Conservation (phyloP, 2,888 invertebrate genomes). For the Hyppa rectilinea region DNA sequence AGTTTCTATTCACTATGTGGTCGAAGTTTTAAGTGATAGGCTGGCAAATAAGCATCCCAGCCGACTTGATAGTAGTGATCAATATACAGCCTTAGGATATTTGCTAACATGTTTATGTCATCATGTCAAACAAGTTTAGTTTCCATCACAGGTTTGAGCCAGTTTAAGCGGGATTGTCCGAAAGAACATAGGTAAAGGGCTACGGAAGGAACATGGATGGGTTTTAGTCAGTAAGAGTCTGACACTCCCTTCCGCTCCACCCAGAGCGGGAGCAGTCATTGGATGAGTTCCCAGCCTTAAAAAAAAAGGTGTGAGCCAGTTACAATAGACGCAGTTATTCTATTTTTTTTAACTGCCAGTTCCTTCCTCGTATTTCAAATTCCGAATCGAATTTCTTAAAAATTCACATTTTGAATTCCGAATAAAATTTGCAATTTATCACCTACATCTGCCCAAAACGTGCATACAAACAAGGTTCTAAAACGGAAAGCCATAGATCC, state of each 20-base stretch:
- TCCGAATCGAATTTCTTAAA: neutral
- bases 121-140: neutral
- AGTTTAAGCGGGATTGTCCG: no score
- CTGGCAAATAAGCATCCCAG: neutral
- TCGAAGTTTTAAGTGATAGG: neutral
- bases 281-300: no score
- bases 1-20: neutral
- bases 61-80: neutral
- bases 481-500: constrained; percentile 55
- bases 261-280: no score
- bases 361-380: neutral
- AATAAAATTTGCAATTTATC: constrained; percentile 7
- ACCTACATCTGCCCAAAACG: constrained; percentile 23
- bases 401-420: neutral
- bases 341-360: no score
- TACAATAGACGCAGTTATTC: neutral
- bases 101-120: neutral
- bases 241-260: no score
- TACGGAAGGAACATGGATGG: no score
- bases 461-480: constrained; percentile 31
- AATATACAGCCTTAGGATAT: neutral
- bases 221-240: no score
- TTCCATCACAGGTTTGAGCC: neutral
- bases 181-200: no score
- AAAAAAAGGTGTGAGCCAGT: no score